Percentiles rank a stretch among this genome's conserved stretches.
Evolutionary conservation across 1,140 invertebrate species (phyloP).

Genomic region (Drosophila mayri): DNA sequence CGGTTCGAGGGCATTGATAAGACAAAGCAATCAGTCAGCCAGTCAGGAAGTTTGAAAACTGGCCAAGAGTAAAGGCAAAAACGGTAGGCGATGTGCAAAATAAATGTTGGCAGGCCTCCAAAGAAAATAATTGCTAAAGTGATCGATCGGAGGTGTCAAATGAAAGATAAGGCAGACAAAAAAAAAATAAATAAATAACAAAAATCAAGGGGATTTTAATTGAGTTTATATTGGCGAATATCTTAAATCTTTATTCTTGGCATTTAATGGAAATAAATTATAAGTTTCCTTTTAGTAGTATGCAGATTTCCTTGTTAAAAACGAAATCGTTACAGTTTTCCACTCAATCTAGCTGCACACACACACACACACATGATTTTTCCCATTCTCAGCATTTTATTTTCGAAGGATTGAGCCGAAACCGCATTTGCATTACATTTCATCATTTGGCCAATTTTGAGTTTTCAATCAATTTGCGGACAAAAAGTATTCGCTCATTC

Average conservation of each 20-base stretch:
- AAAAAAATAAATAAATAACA: no score
- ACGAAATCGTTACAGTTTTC: constrained; percentile 7
- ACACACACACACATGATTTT: constrained; percentile 1
- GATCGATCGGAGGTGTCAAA: constrained; percentile 53
- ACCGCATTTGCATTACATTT: constrained; percentile 55
- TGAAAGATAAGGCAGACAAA: constrained; percentile 7
- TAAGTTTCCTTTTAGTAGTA: no score
- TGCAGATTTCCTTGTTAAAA: not conserved
- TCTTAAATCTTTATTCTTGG: not conserved
- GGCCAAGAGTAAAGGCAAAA: constrained; percentile 36
- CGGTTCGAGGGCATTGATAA: constrained; percentile 62
- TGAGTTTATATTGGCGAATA: not conserved
- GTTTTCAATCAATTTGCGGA: constrained; percentile 71
- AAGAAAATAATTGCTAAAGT: constrained; percentile 49
- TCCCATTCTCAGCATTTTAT: not conserved
- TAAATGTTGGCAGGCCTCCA: constrained; percentile 39
- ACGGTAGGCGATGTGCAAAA: constrained; percentile 18
- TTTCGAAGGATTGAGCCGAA: not conserved
- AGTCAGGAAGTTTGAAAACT: constrained; percentile 55
- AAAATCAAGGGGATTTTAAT: constrained; percentile 6
- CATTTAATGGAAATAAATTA: not conserved
- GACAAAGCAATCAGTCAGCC: constrained; percentile 80
- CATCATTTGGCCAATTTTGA: constrained; percentile 71
- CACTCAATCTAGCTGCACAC: constrained; percentile 4
- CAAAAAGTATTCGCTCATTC: constrained; percentile 75